phyloP scores from a whole-genome alignment of 2,113 vertebrate genomes.

The Heptranchias perlo region DNA sequence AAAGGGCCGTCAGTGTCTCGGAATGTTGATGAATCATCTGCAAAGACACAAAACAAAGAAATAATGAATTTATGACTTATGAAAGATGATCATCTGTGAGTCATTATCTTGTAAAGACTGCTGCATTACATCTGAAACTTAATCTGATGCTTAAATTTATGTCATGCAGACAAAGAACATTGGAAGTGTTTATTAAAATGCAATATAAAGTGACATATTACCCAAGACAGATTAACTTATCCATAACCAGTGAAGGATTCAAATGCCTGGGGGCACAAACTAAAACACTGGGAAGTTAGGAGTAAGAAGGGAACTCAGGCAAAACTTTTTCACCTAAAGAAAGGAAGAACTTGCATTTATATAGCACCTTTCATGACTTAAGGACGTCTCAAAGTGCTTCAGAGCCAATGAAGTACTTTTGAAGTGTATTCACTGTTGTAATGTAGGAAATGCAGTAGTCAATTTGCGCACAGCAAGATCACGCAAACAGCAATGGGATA shows the following conservation, averaged over 20 bases:
- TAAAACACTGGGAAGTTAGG: background rate
- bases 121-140: background rate
- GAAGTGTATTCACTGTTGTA: no score
- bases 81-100: background rate
- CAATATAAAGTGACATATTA: background rate
- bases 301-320: no score
- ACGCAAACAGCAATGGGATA: no score
- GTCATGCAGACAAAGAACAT: background rate
- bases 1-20: background rate
- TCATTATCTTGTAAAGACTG: background rate
- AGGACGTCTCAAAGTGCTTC: no score
- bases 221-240: background rate
- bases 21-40: background rate
- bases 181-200: background rate
- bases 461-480: no score
- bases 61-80: background rate
- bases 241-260: background rate
- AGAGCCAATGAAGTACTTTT: no score
- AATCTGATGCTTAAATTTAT: background rate
- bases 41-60: background rate
- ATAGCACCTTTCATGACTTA: no score
- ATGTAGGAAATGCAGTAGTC: no score
- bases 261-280: background rate
- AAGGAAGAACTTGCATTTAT: no score
- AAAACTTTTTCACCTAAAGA: no score